Percentiles rank a stretch among this genome's conserved stretches.
Evolutionary conservation across 2,797 vertebrate genomes (phyloP).

Genomic region (Chaenodraco wilsoni): DNA sequence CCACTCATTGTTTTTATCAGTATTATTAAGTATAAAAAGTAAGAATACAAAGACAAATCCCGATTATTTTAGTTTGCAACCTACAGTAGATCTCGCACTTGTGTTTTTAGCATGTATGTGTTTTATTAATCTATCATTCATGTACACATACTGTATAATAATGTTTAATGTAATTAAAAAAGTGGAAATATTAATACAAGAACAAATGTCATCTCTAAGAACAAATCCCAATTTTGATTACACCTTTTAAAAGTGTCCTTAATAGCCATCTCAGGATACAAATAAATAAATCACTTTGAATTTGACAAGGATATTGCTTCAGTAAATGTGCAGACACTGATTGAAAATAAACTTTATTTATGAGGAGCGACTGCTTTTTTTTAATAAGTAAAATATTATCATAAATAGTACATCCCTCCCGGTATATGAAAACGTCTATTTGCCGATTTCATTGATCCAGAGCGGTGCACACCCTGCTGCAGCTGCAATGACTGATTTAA

Average conservation of each 20-base stretch:
- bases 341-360: not conserved
- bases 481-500: slow-evolving; percentile 51
- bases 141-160: not conserved
- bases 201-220: not conserved
- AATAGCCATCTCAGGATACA: not conserved
- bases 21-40: not conserved
- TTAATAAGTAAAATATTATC: slow-evolving; percentile 11
- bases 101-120: not conserved
- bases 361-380: not conserved
- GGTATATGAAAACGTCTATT: not conserved
- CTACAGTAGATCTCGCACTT: not conserved
- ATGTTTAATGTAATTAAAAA: not conserved
- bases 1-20: not conserved
- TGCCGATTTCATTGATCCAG: slow-evolving; percentile 50
- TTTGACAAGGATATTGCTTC: not conserved
- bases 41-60: not conserved
- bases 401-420: slow-evolving; percentile 4
- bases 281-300: not conserved
- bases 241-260: not conserved
- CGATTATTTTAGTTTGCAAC: not conserved
- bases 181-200: not conserved
- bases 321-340: not conserved
- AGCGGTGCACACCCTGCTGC: slow-evolving; percentile 24
- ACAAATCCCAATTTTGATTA: not conserved
- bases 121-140: not conserved